These are phyloP conservation scores for Watersipora subatra DNA, from an alignment of 1,140 invertebrate species.

Conservation along the genomic window DNA sequence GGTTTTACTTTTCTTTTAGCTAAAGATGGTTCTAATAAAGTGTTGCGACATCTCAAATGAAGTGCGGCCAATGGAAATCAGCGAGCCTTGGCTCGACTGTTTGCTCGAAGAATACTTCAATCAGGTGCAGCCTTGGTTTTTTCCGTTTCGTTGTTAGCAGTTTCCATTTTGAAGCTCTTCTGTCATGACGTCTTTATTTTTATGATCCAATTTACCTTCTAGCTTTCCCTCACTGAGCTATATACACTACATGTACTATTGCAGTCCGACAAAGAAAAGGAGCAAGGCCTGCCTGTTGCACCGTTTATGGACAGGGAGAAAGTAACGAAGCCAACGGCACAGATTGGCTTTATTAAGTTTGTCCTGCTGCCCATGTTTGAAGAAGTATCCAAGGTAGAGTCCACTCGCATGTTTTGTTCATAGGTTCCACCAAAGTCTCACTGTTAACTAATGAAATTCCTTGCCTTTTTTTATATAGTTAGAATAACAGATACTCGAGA, in stretches of 20 bases:
- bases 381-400: slow-evolving; percentile 16
- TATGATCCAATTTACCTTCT: neutral
- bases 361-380: slow-evolving; percentile 41
- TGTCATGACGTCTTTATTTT: neutral
- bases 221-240: neutral
- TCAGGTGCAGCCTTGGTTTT: slow-evolving; percentile 23
- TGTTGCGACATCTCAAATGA: slow-evolving; percentile 43
- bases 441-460: slow-evolving; percentile 10
- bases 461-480: neutral
- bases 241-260: neutral
- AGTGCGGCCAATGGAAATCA: slow-evolving; percentile 40
- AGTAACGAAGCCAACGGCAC: slow-evolving; percentile 40
- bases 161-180: neutral
- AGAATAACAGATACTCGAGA: neutral
- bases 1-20: too few species aligned
- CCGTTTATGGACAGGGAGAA: slow-evolving; percentile 43
- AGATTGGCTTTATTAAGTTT: slow-evolving; percentile 43
- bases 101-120: slow-evolving; percentile 42
- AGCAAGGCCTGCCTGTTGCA: slow-evolving; percentile 40
- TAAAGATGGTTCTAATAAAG: slow-evolving; percentile 42
- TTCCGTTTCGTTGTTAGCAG: neutral
- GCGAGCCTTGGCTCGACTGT: slow-evolving; percentile 41
- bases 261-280: slow-evolving; percentile 36
- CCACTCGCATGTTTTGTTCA: neutral
- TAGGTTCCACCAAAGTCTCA: too few species aligned